A percentile compares a stretch with the other conserved stretches of the same genome.
These are phyloP conservation scores for Zelostemma sp. DNA, from an alignment of 1,140 invertebrate genomes.

Conservation along the genomic window DNA sequence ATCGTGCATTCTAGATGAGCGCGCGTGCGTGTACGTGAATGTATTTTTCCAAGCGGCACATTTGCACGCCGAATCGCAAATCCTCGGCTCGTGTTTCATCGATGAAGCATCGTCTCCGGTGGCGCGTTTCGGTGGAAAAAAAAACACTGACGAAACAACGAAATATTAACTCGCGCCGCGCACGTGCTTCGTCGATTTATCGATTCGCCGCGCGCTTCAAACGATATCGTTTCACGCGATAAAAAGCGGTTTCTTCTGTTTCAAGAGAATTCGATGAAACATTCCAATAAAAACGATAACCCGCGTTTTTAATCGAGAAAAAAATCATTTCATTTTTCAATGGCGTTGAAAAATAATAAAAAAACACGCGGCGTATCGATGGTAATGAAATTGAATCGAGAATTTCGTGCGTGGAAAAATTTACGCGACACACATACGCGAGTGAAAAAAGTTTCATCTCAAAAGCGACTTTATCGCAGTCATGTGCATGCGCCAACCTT, in stretches of 20 bases:
- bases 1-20: slow-evolving; percentile 9
- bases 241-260: too few species aligned
- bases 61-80: slow-evolving; percentile 33
- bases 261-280: too few species aligned
- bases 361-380: too few species aligned
- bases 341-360: too few species aligned
- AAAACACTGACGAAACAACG: slow-evolving; percentile 21
- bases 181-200: slow-evolving; percentile 48
- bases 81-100: slow-evolving; percentile 35
- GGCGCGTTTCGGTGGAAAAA: slow-evolving; percentile 25
- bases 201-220: slow-evolving; percentile 31
- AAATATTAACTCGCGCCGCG: slow-evolving; percentile 33
- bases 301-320: too few species aligned
- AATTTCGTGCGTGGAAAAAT: too few species aligned
- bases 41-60: slow-evolving; percentile 13
- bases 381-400: too few species aligned
- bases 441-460: slow-evolving; percentile 25
- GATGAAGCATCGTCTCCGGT: slow-evolving; percentile 25
- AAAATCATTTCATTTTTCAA: too few species aligned
- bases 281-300: too few species aligned
- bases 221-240: slow-evolving; percentile 26
- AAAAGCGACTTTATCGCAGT: slow-evolving; percentile 34
- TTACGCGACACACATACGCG: too few species aligned
- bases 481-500: slow-evolving; percentile 41
- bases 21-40: neutral